Evolutionary conservation across 2,888 invertebrate genomes (phyloP).

Genomic region (Cheilosia soror): DNA sequence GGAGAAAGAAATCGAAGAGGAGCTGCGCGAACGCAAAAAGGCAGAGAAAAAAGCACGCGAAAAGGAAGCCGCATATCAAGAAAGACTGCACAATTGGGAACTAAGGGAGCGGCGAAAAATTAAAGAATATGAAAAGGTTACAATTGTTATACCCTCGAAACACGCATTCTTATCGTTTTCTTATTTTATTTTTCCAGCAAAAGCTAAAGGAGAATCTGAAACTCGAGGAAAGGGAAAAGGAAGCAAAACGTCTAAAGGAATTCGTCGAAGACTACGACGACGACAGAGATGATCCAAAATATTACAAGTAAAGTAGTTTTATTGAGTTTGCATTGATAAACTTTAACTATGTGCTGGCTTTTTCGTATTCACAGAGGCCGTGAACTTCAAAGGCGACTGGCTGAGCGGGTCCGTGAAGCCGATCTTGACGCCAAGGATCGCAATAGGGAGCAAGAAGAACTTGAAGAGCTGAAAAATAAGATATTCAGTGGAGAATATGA

Average conservation of each 20-base stretch:
- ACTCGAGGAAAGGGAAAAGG: conserved; percentile 94
- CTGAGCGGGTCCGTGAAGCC: conserved; percentile 96
- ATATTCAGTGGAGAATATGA: conserved; percentile 89
- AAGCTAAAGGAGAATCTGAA: conserved; percentile 92
- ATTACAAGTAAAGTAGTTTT: conserved; percentile 88
- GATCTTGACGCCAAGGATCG: conserved; percentile 96
- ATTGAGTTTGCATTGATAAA: conserved; percentile 80
- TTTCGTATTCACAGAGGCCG: conserved; percentile 86
- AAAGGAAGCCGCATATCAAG: conserved; percentile 98
- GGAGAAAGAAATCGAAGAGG: conserved; percentile 95
- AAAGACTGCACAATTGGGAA: conserved; percentile 92
- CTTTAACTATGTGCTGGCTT: neutral
- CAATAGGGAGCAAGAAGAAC: conserved; percentile 93
- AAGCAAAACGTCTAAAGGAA: conserved; percentile 97
- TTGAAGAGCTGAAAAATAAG: conserved; percentile 92
- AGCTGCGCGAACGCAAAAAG: conserved; percentile 94
- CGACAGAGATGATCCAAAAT: conserved; percentile 98
- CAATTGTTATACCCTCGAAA: conserved; percentile 10
- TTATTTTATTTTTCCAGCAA: conserved; percentile 83
- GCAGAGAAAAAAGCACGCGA: conserved; percentile 95
- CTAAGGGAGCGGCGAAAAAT: conserved; percentile 93
- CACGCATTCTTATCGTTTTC: conserved; percentile 27
- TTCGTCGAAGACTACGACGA: conserved; percentile 99
- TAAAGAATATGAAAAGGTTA: conserved; percentile 92
- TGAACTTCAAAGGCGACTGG: conserved; percentile 94